These are phyloP conservation scores for Tinamus guttatus DNA, from an alignment of 2,113 vertebrate species.

Conservation along the genomic window DNA sequence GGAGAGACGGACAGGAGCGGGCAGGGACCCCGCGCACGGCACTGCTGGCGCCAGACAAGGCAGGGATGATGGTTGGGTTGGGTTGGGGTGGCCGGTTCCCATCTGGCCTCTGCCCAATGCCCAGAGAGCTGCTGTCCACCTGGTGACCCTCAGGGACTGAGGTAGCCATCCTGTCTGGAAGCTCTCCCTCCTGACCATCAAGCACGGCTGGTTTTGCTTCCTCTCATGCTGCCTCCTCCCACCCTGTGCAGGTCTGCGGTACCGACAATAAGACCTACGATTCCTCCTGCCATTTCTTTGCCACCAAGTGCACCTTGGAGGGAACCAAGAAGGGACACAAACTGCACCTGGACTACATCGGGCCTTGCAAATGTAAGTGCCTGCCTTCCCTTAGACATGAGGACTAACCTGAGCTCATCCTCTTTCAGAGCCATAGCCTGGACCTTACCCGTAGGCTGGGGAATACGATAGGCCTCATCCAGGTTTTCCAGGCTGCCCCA, in stretches of 20 bases:
- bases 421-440: neutral
- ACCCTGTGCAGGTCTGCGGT: conserved; percentile 86
- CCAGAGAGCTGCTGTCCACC: neutral
- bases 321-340: conserved; percentile 99
- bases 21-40: neutral
- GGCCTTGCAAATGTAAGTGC: conserved; percentile 95
- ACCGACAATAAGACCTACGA: conserved; percentile 99
- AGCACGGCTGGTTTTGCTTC: neutral
- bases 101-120: neutral
- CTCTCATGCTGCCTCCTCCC: neutral
- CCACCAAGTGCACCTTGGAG: conserved; percentile 96
- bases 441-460: neutral
- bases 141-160: neutral
- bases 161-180: neutral
- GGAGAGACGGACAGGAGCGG: neutral
- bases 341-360: conserved; percentile 98
- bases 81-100: neutral
- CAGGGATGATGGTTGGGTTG: neutral
- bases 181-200: neutral
- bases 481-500: neutral
- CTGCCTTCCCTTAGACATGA: neutral
- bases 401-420: neutral
- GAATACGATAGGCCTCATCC: neutral
- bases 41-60: neutral
- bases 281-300: conserved; percentile 97